Evolutionary conservation across 1,140 invertebrate species (phyloP), one percentile per base, ranked within the genome.

Genomic region (Ostrea denselamellosa): DNA sequence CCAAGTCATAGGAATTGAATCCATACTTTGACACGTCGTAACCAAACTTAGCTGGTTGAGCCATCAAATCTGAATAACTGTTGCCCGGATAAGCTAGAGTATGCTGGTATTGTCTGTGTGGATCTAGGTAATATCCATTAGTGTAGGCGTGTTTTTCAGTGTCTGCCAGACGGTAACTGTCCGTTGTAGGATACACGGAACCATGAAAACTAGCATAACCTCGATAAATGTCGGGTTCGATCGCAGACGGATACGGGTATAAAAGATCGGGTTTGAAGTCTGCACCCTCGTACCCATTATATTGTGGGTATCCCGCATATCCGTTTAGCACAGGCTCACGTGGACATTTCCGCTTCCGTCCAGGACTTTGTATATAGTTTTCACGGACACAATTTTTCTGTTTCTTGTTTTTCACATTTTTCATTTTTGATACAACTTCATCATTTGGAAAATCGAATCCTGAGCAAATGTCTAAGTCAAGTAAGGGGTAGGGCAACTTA

Each of bases 401-500:
- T 90, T 98, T 98, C 97, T 92, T 97, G 86, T 93, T 95, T 92
- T 86, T 91, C 54, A 91, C 91, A 71, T 90, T 92, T 86, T 94
- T 94, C 58, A 91, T 90, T 89, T 93, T 93, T 58, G 92, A 83
- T 22, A 88, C 88, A 56, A 92, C 87, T 56, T 94, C 93, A 34
- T 94, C 93, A 83, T 91, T 92, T 0, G 93, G 91, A 86, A 92
- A 93, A 34, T 93, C 93, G 88, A 93, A 93, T 83, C 91, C 93
- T 84, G 91, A 93, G 88, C 91, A 94, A 88, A 92, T 93, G 89
- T 95, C 94, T 10, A 94, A 91, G 89, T 95, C 96, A 1, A 97
- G 96, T n/a, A 98, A 94, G 92, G 97, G 95, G 94, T 99, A 99
- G 92, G 98, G 99, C 25, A 99, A 98, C 96, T 99, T 99, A 94